Conservation (phyloP, 2,113 vertebrate genomes). For the Mustela lutreola region DNA sequence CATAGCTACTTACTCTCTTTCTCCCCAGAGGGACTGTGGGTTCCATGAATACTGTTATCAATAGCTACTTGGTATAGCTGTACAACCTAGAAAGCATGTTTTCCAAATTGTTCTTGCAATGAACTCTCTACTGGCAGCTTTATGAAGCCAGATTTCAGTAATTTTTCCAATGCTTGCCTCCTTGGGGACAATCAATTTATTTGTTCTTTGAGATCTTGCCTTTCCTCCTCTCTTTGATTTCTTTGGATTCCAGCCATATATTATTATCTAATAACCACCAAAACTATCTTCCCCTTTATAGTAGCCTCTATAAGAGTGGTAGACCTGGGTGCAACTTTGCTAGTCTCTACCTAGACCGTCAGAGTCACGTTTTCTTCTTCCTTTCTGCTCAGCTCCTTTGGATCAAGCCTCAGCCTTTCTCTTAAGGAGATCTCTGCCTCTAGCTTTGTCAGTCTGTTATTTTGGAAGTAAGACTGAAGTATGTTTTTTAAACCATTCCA, state of each 20-base stretch:
- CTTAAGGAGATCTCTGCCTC: not conserved
- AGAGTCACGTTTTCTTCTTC: not conserved
- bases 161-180: not conserved
- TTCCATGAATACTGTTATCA: not conserved
- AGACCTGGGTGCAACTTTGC: not conserved
- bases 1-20: not conserved
- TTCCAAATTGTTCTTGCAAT: not conserved
- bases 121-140: not conserved
- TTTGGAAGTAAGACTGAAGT: not conserved
- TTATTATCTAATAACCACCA: not conserved
- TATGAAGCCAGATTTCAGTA: not conserved
- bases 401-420: not conserved
- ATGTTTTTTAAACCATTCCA: slow-evolving; percentile 27
- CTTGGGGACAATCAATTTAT: not conserved
- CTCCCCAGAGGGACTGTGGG: not conserved
- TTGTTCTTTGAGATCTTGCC: not conserved
- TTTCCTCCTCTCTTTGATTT: not conserved
- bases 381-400: not conserved
- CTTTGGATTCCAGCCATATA: not conserved
- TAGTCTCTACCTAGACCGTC: not conserved
- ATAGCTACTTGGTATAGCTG: not conserved
- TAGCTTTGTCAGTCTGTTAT: not conserved
- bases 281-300: not conserved
- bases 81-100: not conserved
- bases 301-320: not conserved